Evolutionary conservation across 1,140 invertebrate species (phyloP), one percentile per base, ranked within the genome.

Genomic region (Apolygus lucorum): DNA sequence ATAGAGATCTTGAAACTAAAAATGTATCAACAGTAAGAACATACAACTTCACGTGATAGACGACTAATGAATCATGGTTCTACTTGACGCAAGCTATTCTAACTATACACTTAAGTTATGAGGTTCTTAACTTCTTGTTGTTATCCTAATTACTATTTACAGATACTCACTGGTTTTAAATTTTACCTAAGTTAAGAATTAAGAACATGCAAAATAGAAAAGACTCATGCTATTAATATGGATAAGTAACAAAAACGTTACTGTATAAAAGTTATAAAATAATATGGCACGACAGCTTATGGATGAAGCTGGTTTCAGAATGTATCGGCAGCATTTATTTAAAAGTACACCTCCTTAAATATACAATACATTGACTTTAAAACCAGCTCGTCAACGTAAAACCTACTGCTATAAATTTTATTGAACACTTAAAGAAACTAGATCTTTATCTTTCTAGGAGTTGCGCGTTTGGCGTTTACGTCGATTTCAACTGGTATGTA

Each of bases 91-190:
- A 49, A 17, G 17, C 8, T 49, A 49, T 49, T 17, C 54, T 22
- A 59, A 24, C 54, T 59, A 59, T 59, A 59, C 54, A 59, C 54
- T 59, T 59, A 59, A 59, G 22, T 59, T 59, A 59, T 59, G 54
- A 59, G 13, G 54, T 59, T 59, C 22, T 59, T 22, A 59, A 24
- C 54, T 59, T 24, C 54, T 11, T 24, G 22, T 17, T 17, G 11
- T 59, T 17, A 59, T 13, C 11, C 13, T 59, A 59, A 4, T 14
- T 4, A 59, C 54, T 59, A 59, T 59, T 11, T 59, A 59, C 54
- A 59, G 22, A 59, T 42, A 59, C 54, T 17, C 54, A 59, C 8
- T 59, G 54, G 22, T 59, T 22, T n/a, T n/a, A n/a, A n/a, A n/a
- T n/a, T n/a, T n/a, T 21, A 59, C 11, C 54, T 59, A 59, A n/a